Evolutionary conservation across 2,888 invertebrate genomes (phyloP).

Genomic region (Zygaena filipendulae): DNA sequence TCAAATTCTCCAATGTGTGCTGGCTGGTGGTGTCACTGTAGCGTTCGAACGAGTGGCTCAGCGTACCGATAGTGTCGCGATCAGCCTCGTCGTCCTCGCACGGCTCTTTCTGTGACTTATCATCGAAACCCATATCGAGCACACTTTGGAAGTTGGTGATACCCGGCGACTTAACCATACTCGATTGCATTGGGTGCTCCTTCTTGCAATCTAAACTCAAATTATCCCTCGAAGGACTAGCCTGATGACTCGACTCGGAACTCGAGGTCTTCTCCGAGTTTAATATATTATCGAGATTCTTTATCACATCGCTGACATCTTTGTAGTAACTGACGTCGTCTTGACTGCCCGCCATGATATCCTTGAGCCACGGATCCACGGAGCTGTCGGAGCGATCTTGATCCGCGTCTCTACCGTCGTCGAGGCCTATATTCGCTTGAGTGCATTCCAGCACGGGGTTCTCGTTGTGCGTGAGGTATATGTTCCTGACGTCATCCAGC

Average conservation of each 20-base stretch:
- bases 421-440: conserved; percentile 43
- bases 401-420: conserved; percentile 37
- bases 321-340: conserved; percentile 70
- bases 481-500: conserved; percentile 67
- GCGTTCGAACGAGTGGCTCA: conserved; percentile 57
- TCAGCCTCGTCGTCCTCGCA: conserved; percentile 45
- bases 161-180: conserved; percentile 57
- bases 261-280: conserved; percentile 71
- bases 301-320: conserved; percentile 72
- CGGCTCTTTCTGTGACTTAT: conserved; percentile 25
- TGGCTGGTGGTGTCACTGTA: conserved; percentile 53
- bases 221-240: conserved; percentile 62
- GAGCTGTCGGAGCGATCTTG: conserved; percentile 48
- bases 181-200: conserved; percentile 47
- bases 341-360: conserved; percentile 66
- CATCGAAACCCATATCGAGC: conserved; percentile 37
- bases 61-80: conserved; percentile 48
- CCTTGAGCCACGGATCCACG: conserved; percentile 71
- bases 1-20: conserved; percentile 52
- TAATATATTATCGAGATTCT: conserved; percentile 72
- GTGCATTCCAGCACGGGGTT: conserved; percentile 46
- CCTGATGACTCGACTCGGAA: conserved; percentile 68
- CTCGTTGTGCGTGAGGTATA: conserved; percentile 56
- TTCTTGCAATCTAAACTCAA: conserved; percentile 57
- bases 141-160: conserved; percentile 56